Base-by-base conservation (phyloP, 2,888 invertebrate genomes). In the Siphlonurus alternatus region DNA sequence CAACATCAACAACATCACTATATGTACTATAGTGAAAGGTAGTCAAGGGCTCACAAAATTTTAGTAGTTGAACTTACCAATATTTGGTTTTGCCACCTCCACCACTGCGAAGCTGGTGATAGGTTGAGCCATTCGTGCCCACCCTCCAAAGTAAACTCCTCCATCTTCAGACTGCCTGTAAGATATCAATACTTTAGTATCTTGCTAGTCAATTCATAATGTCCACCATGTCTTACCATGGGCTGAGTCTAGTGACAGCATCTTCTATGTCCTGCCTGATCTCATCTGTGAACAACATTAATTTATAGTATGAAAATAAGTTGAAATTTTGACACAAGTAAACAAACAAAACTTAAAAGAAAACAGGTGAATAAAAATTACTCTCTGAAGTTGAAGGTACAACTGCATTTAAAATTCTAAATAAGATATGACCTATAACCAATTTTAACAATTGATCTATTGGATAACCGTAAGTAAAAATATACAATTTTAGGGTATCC, bases 221-320 rank as follows among this genome's bases (percentile, higher is more conserved):
- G 18, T 38, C 22, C 25, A 66, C 59, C 68, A 24, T n/a, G n/a
- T 75, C 78, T 79, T 81, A 86, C 93, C 97, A 97, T 63, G 99
- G 99, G 71, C 95, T 88, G 74, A 99, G 81, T 70, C 98, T 84
- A 73, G 92, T 92, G 0, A 99, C 88, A 2, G 94, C 90, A 78
- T 98, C 97, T 78, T 99, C 98, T 66, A 99, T 91, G 72, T 99
- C 98, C 77, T 98, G 97, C 1, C 98, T 83, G 69, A 99, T 98
- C 81, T 99, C 98, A 80, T 95, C 93, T 93, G 76, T 59, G 81
- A 81, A 68, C 65, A 61, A n/a, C n/a, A 23, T 22, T 23, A 2
- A 61, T 20, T 2, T 24, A 5, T 59, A 20, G 1, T 59, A 66
- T 24, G 25, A 53, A 63, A n/a, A 20, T 54, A 64, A 64, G 5